These are phyloP conservation scores for Tubulanus polymorphus DNA, from an alignment of 2,888 invertebrate species.

Conservation along the genomic window DNA sequence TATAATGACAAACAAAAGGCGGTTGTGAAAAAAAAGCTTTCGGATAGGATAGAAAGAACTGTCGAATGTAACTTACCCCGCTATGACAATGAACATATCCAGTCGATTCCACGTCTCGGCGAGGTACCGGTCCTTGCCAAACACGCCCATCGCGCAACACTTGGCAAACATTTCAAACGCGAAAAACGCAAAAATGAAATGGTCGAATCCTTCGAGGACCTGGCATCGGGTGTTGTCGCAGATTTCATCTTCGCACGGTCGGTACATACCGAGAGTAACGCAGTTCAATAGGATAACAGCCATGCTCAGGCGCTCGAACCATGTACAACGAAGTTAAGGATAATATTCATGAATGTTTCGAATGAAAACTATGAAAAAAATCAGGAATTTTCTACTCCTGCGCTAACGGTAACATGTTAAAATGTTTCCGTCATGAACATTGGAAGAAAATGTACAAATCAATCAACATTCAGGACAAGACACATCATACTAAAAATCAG, in stretches of 20 bases:
- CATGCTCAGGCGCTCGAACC: slow-evolving; percentile 99
- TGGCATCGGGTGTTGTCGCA: slow-evolving; percentile 62
- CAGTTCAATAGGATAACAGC: slow-evolving; percentile 97
- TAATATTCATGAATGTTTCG: too few relatives aligned
- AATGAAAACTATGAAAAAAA: too few relatives aligned
- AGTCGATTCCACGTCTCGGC: slow-evolving; percentile 98
- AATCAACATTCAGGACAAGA: too few relatives aligned
- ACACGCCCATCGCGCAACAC: slow-evolving; percentile 96
- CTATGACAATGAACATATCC: slow-evolving; percentile 95
- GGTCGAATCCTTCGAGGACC: slow-evolving; percentile 81
- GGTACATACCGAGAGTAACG: slow-evolving; percentile 98
- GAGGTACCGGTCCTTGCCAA: slow-evolving; percentile 82
- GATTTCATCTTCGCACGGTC: slow-evolving; percentile 79
- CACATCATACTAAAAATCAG: too few relatives aligned
- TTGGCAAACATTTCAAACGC: slow-evolving; percentile 97
- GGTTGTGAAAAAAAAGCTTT: too few relatives aligned
- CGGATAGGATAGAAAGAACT: too few relatives aligned
- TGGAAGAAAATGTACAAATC: too few relatives aligned
- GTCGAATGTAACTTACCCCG: slow-evolving; percentile 68
- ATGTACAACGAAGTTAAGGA: slow-evolving; percentile 61
- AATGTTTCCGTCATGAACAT: too few relatives aligned
- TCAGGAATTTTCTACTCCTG: too few relatives aligned
- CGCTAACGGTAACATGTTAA: too few relatives aligned
- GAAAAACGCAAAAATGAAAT: slow-evolving; percentile 98
- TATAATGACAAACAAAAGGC: too few relatives aligned